Conservation (phyloP, 2,888 invertebrate species). For the Scaeva pyrastri region DNA sequence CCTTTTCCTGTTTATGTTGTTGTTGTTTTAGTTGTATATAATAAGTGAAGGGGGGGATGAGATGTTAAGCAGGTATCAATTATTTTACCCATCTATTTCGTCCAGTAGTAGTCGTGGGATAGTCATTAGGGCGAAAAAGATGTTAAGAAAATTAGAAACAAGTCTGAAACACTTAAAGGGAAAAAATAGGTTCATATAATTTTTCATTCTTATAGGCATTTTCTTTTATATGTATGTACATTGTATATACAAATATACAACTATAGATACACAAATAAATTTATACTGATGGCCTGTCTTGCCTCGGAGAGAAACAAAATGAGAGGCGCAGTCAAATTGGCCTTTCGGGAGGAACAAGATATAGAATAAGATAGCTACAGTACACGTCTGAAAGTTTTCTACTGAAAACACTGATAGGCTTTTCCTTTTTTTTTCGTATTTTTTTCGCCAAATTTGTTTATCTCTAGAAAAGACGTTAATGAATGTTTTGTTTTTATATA, state of each 20-base stretch:
- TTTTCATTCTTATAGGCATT: constrained; percentile 53
- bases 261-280: background rate
- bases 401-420: constrained; percentile 26
- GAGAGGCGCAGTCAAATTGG: constrained; percentile 18
- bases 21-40: no score
- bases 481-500: constrained; percentile 17
- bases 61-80: constrained; percentile 57
- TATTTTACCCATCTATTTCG: constrained; percentile 65
- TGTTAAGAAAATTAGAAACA: constrained; percentile 32
- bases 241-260: no score
- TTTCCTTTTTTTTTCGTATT: background rate
- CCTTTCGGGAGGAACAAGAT: constrained; percentile 1
- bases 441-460: constrained; percentile 6
- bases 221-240: no score
- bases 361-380: constrained; percentile 1
- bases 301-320: background rate
- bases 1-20: no score
- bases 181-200: constrained; percentile 45
- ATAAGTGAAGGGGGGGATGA: background rate
- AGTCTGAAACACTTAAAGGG: constrained; percentile 39
- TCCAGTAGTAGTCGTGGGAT: constrained; percentile 66
- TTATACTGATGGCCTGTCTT: constrained; percentile 20
- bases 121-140: constrained; percentile 55
- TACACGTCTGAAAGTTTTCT: constrained; percentile 42
- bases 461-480: constrained; percentile 12